Percentiles rank a stretch among this genome's conserved stretches.
Evolutionary conservation across 2,797 vertebrate species (phyloP).

Genomic region (Chaenodraco wilsoni): DNA sequence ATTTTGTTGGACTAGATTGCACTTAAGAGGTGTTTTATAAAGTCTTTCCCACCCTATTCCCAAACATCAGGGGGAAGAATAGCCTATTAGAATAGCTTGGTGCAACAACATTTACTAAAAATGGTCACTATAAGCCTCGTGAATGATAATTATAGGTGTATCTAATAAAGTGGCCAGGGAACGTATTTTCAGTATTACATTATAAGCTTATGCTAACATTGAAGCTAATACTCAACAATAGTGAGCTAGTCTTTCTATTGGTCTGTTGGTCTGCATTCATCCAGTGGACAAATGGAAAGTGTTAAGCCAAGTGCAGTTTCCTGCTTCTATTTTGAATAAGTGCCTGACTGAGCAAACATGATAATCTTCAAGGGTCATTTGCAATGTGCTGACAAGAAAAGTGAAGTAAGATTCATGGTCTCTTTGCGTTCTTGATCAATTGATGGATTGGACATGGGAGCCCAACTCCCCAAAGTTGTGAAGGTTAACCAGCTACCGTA

Average conservation of each 20-base stretch:
- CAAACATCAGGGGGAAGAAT: neutral
- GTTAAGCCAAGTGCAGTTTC: constrained; percentile 24
- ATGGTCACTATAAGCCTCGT: neutral
- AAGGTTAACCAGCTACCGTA: constrained; percentile 75
- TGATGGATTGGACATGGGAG: constrained; percentile 79
- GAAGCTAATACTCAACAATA: constrained; percentile 1
- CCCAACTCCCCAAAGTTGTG: constrained; percentile 66
- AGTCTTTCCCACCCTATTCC: neutral
- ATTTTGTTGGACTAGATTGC: neutral
- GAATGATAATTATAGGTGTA: neutral
- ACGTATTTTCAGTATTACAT: neutral
- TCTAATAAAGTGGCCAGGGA: neutral
- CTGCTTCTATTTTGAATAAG: constrained; percentile 41
- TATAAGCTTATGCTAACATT: neutral
- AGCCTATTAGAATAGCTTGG: neutral
- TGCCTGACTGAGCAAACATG: constrained; percentile 52
- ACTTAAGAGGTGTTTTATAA: neutral
- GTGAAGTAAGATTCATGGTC: constrained; percentile 78
- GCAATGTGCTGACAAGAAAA: constrained; percentile 68
- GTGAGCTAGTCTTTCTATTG: neutral
- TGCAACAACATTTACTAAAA: neutral
- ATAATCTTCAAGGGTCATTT: constrained; percentile 60
- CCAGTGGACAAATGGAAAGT: neutral
- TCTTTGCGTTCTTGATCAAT: constrained; percentile 73
- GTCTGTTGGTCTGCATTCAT: constrained; percentile 5